These are phyloP conservation scores for Nycteola revayana DNA, from an alignment of 2,888 invertebrate species.

Conservation along the genomic window DNA sequence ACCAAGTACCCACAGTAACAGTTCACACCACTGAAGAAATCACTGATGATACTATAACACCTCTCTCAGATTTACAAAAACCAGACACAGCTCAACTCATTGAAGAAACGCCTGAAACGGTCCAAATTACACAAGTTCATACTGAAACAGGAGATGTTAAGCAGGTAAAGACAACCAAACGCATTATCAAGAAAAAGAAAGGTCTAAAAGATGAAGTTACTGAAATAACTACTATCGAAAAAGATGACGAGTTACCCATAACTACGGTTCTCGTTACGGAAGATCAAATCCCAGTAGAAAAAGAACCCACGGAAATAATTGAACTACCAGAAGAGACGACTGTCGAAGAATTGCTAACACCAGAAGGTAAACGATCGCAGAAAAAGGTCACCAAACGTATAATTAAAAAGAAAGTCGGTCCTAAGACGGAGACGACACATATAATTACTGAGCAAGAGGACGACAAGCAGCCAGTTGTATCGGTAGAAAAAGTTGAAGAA, in stretches of 20 bases:
- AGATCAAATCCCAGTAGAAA: slow-evolving; percentile 16
- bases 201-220: slow-evolving; percentile 21
- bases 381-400: slow-evolving; percentile 19
- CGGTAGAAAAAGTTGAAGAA: slow-evolving; percentile 41
- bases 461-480: slow-evolving; percentile 25
- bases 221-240: slow-evolving; percentile 30
- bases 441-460: slow-evolving; percentile 30
- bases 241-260: slow-evolving; percentile 18
- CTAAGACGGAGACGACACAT: slow-evolving; percentile 44
- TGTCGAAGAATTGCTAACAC: slow-evolving; percentile 22
- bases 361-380: slow-evolving; percentile 43
- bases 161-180: slow-evolving; percentile 31
- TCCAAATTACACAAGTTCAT: slow-evolving; percentile 6
- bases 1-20: slow-evolving; percentile 49
- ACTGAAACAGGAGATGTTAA: slow-evolving; percentile 39
- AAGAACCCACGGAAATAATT: slow-evolving; percentile 14
- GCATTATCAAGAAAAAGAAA: slow-evolving; percentile 38
- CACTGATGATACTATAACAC: slow-evolving; percentile 25
- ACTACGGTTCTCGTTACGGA: slow-evolving; percentile 14
- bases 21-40: slow-evolving; percentile 51
- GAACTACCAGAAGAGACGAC: slow-evolving; percentile 39
- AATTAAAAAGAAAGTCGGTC: slow-evolving; percentile 19
- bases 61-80: slow-evolving; percentile 17
- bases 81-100: not conserved
- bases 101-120: slow-evolving; percentile 3